Percentiles rank a stretch among this genome's conserved stretches.
phyloP scores from a whole-genome alignment of 1,140 invertebrate genomes.

The Bemisia tabaci region DNA sequence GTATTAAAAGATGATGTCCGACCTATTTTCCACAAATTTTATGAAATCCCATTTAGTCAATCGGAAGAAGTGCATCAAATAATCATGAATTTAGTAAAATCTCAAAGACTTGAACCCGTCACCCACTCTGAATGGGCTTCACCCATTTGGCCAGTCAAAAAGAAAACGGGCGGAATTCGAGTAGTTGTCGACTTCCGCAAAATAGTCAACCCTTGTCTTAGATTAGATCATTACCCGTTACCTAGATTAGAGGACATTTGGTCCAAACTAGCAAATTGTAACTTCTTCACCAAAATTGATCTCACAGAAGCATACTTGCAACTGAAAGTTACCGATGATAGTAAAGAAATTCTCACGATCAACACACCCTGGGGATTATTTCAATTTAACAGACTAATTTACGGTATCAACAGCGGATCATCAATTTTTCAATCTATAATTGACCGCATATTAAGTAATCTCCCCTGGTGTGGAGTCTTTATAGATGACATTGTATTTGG shows the following conservation, averaged over 20 bases:
- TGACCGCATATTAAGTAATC: slow-evolving; percentile 16
- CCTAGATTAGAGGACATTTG: slow-evolving; percentile 17
- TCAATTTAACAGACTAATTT: slow-evolving; percentile 24
- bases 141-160: slow-evolving; percentile 35
- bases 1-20: no score
- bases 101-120: slow-evolving; percentile 20
- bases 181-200: slow-evolving; percentile 37
- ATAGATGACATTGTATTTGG: slow-evolving; percentile 16
- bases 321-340: slow-evolving; percentile 23
- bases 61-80: slow-evolving; percentile 19
- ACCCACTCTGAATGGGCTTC: slow-evolving; percentile 34
- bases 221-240: slow-evolving; percentile 14
- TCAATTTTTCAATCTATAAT: slow-evolving; percentile 24
- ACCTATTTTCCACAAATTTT: slow-evolving; percentile 25
- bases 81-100: no score
- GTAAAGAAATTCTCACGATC: slow-evolving; percentile 22
- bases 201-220: slow-evolving; percentile 27
- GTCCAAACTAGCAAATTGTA: slow-evolving; percentile 19
- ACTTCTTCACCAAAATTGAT: slow-evolving; percentile 23
- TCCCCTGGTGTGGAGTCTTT: slow-evolving; percentile 11
- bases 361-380: slow-evolving; percentile 25
- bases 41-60: slow-evolving; percentile 24
- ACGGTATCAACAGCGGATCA: slow-evolving; percentile 24
- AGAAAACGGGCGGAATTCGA: slow-evolving; percentile 31
- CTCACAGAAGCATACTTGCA: slow-evolving; percentile 24